phyloP scores from a whole-genome alignment of 2,888 invertebrate genomes.

The Minunthozetes semirufus region DNA sequence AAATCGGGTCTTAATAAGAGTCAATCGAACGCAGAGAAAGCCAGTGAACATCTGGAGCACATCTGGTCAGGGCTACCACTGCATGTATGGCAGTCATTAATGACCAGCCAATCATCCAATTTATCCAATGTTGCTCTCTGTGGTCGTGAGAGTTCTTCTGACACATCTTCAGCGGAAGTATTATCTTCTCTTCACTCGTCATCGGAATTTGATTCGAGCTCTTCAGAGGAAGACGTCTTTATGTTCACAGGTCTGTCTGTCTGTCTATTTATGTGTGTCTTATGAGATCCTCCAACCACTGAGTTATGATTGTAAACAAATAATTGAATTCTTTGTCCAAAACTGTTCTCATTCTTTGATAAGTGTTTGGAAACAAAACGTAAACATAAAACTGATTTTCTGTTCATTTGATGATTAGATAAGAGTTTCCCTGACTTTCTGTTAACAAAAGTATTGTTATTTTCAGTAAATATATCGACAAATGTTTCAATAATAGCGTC shows the following conservation, averaged over 20 bases:
- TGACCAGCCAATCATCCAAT: conserved; percentile 27
- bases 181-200: conserved; percentile 21
- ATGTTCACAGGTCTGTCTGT: neutral
- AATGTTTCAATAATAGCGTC: neutral
- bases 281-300: neutral
- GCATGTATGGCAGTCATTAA: conserved; percentile 14
- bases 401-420: no score
- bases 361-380: neutral
- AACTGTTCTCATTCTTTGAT: neutral
- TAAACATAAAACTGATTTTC: no score
- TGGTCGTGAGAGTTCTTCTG: conserved; percentile 13
- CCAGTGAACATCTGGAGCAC: conserved; percentile 33
- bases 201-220: conserved; percentile 15
- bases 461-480: no score
- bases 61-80: conserved; percentile 29
- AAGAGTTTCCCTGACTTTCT: no score
- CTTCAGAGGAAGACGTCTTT: conserved; percentile 10
- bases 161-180: conserved; percentile 25
- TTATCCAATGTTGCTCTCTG: neutral
- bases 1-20: neutral
- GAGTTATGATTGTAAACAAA: neutral
- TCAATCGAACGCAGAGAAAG: neutral
- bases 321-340: neutral
- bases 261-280: no score
- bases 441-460: no score